phyloP scores from a whole-genome alignment of 2,797 vertebrate species.

The Eidolon dupreanum region DNA sequence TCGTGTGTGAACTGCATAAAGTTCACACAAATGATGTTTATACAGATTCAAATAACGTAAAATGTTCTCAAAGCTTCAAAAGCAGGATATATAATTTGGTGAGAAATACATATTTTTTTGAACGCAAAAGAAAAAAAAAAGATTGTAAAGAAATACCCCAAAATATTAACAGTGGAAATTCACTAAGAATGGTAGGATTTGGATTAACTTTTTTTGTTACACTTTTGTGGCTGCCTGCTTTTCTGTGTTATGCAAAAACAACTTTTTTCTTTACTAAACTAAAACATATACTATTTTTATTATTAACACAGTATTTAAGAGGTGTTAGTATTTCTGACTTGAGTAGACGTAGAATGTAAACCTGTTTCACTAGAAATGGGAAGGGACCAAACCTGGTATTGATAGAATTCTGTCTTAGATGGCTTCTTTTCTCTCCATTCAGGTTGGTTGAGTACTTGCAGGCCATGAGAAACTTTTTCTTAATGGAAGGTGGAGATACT shows the following conservation, averaged over 20 bases:
- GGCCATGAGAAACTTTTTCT: conserved; percentile 98
- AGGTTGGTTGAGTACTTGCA: conserved; percentile 97
- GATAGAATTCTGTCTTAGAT: background rate
- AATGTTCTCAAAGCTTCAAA: conserved; percentile 7
- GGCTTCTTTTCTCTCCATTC: background rate
- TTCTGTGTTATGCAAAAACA: background rate
- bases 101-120: background rate
- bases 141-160: background rate
- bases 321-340: background rate
- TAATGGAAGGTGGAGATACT: conserved; percentile 98
- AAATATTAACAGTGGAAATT: conserved; percentile 3
- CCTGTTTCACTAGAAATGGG: background rate
- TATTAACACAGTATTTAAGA: background rate
- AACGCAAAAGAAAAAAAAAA: background rate
- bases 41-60: background rate
- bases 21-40: background rate
- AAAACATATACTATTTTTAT: background rate
- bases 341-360: background rate
- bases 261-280: background rate
- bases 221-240: background rate
- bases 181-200: background rate
- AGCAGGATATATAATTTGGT: background rate
- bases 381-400: background rate
- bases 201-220: background rate
- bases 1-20: background rate